Base-by-base conservation (phyloP, 2,888 invertebrate genomes). In the Heterodera filipjevi region DNA sequence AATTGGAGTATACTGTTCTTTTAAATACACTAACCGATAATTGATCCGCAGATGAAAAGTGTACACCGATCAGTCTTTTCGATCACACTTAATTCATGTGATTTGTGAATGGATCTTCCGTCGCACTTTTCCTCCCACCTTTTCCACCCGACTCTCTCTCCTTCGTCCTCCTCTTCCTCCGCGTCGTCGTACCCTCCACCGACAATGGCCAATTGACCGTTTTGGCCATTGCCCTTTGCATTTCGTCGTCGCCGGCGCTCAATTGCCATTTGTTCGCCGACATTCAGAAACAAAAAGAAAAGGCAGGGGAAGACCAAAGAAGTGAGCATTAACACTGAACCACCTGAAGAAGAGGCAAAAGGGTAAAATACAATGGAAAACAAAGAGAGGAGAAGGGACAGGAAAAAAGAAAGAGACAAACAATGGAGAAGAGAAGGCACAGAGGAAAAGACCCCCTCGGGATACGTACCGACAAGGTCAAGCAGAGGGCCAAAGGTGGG, bases 401-500 rank as follows among this genome's bases (percentile, higher is more conserved):
- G 22, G 5, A 22, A 3, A 5, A 22, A 68, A 5, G 6, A 30
- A 14, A 14, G 46, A 16, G 49, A 16, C 49, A 49, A 71, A n/a
- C n/a, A n/a, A n/a, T n/a, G n/a, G n/a, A n/a, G n/a, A n/a, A 39
- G 12, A 39, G 12, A 39, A 39, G 39, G 39, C 39, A 39, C n/a
- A 39, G 8, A 12, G 39, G 39, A 39, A 39, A 39, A 39, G 39
- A 12, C 39, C 8, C 39, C n/a, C 35, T 27, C 27, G 35, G 33
- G n/a, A 27, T 6, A 75, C 53, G 30, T 30, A 79, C 81, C 81
- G 30, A 79, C 70, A 22, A 79, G 53, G 68, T 78, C 76, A n/a
- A 79, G 71, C 44, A 79, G 39, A 33, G 79, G 64, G 12, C 78
- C 79, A 79, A 79, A 79, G 44, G 70, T 77, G 66, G 79, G 79